Evolutionary conservation across 2,113 vertebrate genomes (phyloP).

Genomic region (Pungitius pungitius): DNA sequence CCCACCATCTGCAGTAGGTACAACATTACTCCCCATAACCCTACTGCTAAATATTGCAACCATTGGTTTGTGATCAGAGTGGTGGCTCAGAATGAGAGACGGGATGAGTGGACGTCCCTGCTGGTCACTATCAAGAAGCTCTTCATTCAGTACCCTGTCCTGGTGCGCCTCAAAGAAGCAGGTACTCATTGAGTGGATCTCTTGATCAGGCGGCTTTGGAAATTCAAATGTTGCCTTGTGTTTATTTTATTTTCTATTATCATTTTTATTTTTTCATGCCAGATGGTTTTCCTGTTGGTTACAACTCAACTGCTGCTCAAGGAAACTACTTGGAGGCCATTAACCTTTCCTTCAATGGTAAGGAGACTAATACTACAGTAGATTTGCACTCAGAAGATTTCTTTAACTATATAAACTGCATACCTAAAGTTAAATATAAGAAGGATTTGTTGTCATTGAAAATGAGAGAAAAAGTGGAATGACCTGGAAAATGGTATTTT

Average conservation of each 20-base stretch:
- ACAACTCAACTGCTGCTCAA: constrained; percentile 94
- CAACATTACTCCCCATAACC: not conserved
- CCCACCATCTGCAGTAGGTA: not conserved
- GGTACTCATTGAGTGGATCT: constrained; percentile 71
- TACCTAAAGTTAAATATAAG: not conserved
- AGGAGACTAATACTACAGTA: constrained; percentile 37
- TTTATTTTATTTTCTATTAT: constrained; percentile 12
- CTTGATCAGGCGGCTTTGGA: not conserved
- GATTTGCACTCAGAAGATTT: not conserved
- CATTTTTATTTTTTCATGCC: constrained; percentile 7
- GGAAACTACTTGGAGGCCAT: constrained; percentile 99
- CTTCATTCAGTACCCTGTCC: constrained; percentile 95
- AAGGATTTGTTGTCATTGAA: not conserved
- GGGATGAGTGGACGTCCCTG: constrained; percentile 96
- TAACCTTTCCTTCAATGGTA: constrained; percentile 98
- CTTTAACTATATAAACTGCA: not conserved
- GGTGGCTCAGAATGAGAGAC: constrained; percentile 95
- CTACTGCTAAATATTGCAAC: not conserved
- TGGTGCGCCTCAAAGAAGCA: constrained; percentile 93
- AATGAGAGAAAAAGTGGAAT: not conserved
- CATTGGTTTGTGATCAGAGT: constrained; percentile 80
- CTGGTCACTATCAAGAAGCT: constrained; percentile 98
- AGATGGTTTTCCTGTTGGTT: constrained; percentile 93
- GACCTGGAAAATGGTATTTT: not conserved
- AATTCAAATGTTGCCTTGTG: not conserved